Evolutionary conservation across 2,113 vertebrate genomes (phyloP).

Genomic region (Ictalurus punctatus): DNA sequence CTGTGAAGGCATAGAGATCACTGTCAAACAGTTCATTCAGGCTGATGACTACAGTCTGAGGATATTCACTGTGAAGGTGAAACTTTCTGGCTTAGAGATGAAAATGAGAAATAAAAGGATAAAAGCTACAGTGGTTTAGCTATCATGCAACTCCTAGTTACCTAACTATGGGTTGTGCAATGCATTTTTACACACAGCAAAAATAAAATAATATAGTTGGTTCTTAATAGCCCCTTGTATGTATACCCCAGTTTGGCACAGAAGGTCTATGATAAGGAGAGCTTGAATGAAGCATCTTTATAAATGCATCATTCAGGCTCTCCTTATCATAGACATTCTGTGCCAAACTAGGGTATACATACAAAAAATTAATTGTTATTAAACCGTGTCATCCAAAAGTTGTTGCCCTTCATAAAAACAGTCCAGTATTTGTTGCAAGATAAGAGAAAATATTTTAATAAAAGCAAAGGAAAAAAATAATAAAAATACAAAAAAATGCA

Average conservation of each 20-base stretch:
- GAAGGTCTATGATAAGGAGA: not conserved
- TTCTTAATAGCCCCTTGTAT: not conserved
- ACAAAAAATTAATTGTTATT: not conserved
- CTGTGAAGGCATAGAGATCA: slow-evolving; percentile 89
- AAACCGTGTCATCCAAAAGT: not conserved
- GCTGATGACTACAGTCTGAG: slow-evolving; percentile 94
- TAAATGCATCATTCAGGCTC: no score
- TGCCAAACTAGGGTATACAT: no score
- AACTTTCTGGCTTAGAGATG: slow-evolving; percentile 1
- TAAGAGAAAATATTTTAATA: no score
- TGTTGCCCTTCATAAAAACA: not conserved
- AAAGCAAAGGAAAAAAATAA: no score
- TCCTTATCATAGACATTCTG: no score
- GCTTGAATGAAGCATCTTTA: not conserved
- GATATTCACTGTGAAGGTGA: slow-evolving; percentile 93
- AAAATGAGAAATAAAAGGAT: not conserved
- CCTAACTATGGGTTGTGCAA: not conserved
- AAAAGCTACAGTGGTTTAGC: not conserved
- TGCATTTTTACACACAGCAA: not conserved
- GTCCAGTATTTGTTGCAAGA: no score
- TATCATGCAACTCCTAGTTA: not conserved
- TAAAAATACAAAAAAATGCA: no score
- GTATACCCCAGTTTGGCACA: not conserved
- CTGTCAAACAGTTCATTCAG: slow-evolving; percentile 84
- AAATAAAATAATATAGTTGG: not conserved